A percentile compares a stretch with the other conserved stretches of the same genome.
These are phyloP conservation scores for Octopus sinensis DNA, from an alignment of 1,140 invertebrate species.

Conservation along the genomic window DNA sequence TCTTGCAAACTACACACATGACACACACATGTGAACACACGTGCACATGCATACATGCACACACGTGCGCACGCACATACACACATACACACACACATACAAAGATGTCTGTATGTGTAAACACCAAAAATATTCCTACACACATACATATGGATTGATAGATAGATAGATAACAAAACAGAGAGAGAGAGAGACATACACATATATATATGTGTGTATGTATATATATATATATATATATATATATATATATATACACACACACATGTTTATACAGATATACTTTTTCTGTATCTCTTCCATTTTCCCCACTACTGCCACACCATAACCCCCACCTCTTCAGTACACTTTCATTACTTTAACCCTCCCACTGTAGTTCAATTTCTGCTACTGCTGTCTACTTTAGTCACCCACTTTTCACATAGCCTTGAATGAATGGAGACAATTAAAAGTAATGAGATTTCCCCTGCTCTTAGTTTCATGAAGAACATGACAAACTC, in stretches of 20 bases:
- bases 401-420: too few species aligned
- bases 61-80: not conserved
- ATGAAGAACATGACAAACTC: too few species aligned
- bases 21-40: not conserved
- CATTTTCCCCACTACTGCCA: too few species aligned
- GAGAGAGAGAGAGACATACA: not conserved
- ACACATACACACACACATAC: not conserved
- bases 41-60: not conserved
- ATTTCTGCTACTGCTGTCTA: too few species aligned
- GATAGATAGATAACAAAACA: not conserved
- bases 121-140: not conserved
- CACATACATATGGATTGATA: not conserved
- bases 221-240: slow-evolving; percentile 2
- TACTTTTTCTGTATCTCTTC: too few species aligned
- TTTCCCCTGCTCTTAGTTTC: too few species aligned
- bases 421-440: too few species aligned
- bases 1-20: not conserved
- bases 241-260: not conserved
- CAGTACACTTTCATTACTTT: too few species aligned
- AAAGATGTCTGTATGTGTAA: not conserved
- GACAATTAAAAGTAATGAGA: too few species aligned
- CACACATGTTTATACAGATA: not conserved
- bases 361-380: too few species aligned
- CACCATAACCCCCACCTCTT: too few species aligned
- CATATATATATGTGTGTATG: not conserved